A percentile compares a stretch with the other conserved stretches of the same genome.
phyloP scores from a whole-genome alignment of 1,140 invertebrate species.

The Neuroterus valhalla region DNA sequence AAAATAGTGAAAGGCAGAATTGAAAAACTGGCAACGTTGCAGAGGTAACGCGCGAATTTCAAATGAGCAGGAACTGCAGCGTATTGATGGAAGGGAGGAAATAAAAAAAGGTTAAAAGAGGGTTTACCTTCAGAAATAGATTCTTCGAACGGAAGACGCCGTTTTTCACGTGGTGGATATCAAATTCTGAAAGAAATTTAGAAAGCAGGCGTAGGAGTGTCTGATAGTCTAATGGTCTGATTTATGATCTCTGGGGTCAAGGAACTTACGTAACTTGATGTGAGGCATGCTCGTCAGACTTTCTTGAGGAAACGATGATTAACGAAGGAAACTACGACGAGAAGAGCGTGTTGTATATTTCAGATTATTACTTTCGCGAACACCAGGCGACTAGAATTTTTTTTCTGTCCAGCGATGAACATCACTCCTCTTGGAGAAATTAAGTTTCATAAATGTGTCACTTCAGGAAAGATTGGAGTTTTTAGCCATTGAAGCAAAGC shows the following conservation, averaged over 20 bases:
- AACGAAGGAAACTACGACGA: constrained; percentile 17
- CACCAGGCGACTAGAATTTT: neutral
- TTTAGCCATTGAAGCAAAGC: too few relatives aligned
- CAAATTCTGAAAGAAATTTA: constrained; percentile 34
- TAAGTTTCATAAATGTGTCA: neutral
- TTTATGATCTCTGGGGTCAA: constrained; percentile 37
- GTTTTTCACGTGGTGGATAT: neutral
- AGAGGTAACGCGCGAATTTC: constrained; percentile 47
- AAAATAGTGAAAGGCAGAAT: constrained; percentile 21
- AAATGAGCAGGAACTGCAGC: constrained; percentile 31
- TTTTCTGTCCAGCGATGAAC: neutral
- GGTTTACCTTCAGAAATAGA: neutral
- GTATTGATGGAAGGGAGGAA: neutral
- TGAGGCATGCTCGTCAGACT: constrained; percentile 22
- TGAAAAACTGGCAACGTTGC: constrained; percentile 53
- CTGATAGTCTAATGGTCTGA: constrained; percentile 48
- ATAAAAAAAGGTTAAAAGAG: neutral
- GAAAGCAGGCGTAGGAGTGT: constrained; percentile 39
- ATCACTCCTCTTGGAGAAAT: neutral
- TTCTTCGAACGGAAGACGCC: neutral
- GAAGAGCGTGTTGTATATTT: constrained; percentile 9
- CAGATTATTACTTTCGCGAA: neutral
- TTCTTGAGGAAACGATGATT: constrained; percentile 2
- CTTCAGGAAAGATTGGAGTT: too few relatives aligned
- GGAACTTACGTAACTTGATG: constrained; percentile 20